Base-by-base conservation (phyloP, 2,797 vertebrate genomes). In the Diceros bicornis region DNA sequence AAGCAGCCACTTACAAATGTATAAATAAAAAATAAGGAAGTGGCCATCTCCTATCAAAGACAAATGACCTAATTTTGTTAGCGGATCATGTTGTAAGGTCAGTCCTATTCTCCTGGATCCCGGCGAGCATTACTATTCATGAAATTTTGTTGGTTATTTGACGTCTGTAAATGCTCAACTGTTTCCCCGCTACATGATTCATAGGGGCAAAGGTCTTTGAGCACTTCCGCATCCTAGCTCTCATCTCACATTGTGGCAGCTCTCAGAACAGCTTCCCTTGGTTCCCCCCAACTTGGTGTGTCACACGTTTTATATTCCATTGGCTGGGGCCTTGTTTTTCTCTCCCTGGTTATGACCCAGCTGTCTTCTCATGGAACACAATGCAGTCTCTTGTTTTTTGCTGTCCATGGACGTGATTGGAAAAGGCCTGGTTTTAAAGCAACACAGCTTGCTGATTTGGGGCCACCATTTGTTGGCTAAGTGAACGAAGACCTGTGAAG, bases 201-300 rank as follows among this genome's bases (percentile, higher is more conserved):
- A 98, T 86, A 71, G 98, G 97, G 98, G 92, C 97, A 98, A 97
- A 98, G 98, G 98, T 97, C 97, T 89, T 11, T 0, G 47, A 41
- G 79, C 69, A 91, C 97, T 95, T 98, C 97, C 83, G 47, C 90
- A 95, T 75, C 18, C 47, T 6, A 89, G 85, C 77, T 68, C 81
- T 37, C 50, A 32, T 95, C 27, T 87, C 18, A 14, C 0, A 32
- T 21, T 3, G 4, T n/a, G 41, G 6, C 18, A 23, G 11, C 94
- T 94, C 79, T 64, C 92, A n/a, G 27, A 83, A 72, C 0, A 0
- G 32, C 0, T 11, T 66, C 29, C 16, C 0, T 0, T 8, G 52
- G 37, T 12, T 59, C 72, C 91, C 44, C 44, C 74, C 14, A 0
- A 64, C 44, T 72, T 74, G n/a, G 14, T n/a, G 6, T 10, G 6